phyloP scores from a whole-genome alignment of 2,888 invertebrate genomes.

The Dasypogon diadema region DNA sequence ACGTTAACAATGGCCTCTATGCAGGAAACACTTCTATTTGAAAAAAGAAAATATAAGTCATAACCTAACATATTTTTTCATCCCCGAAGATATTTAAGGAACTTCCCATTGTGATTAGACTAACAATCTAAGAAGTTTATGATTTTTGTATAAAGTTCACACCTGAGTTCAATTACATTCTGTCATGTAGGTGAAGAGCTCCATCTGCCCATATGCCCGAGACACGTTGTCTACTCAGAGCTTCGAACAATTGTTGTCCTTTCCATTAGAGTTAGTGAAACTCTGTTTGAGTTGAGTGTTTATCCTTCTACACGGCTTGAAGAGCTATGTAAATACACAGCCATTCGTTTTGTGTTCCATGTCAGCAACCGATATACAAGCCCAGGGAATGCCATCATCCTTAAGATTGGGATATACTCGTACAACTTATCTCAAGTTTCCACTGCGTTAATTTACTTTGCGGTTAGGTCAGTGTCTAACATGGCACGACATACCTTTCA shows the following conservation, averaged over 20 bases:
- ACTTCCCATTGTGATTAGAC: no score
- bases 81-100: no score
- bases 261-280: conserved; percentile 32
- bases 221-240: conserved; percentile 27
- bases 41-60: no score
- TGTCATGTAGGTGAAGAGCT: neutral
- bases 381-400: neutral
- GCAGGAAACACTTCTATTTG: no score
- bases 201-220: neutral
- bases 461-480: conserved; percentile 31
- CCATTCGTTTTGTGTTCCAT: neutral
- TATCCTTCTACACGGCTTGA: conserved; percentile 21
- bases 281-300: conserved; percentile 27
- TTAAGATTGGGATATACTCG: conserved; percentile 2
- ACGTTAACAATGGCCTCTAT: no score
- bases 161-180: conserved; percentile 28
- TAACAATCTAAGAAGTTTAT: conserved; percentile 12
- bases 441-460: conserved; percentile 37
- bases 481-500: conserved; percentile 11
- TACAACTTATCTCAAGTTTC: conserved; percentile 27
- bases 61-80: no score
- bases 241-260: conserved; percentile 29
- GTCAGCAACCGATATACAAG: neutral
- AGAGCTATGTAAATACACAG: conserved; percentile 19
- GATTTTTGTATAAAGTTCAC: conserved; percentile 20